Conservation (phyloP, 2,797 vertebrate genomes). For the Arctocebus calabarensis region DNA sequence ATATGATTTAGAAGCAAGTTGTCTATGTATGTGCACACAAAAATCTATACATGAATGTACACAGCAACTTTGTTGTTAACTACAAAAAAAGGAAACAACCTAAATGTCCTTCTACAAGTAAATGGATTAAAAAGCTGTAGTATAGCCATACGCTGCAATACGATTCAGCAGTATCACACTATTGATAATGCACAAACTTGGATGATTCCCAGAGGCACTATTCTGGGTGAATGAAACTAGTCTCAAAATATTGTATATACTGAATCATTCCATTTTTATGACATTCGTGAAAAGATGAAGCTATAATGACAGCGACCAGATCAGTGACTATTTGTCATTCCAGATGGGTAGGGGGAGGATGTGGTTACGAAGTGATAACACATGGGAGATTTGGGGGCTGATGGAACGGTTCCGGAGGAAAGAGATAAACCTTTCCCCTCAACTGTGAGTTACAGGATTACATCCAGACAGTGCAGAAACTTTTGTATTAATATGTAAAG, state of each 20-base stretch:
- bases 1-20: too few species aligned
- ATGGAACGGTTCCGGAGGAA: not conserved
- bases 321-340: not conserved
- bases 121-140: not conserved
- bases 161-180: not conserved
- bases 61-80: not conserved
- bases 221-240: not conserved
- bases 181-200: not conserved
- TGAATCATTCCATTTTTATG: not conserved
- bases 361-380: not conserved
- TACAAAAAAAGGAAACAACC: not conserved
- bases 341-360: not conserved
- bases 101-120: not conserved
- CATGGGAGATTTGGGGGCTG: not conserved
- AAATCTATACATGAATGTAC: not conserved
- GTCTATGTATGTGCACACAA: not conserved
- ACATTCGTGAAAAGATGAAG: not conserved
- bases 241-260: not conserved
- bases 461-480: not conserved
- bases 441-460: not conserved
- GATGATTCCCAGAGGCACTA: not conserved
- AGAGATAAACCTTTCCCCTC: not conserved
- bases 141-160: not conserved
- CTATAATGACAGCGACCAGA: not conserved
- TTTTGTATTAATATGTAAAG: not conserved